Conservation (phyloP, 1,140 invertebrate species). For the Parasteatoda tepidariorum region DNA sequence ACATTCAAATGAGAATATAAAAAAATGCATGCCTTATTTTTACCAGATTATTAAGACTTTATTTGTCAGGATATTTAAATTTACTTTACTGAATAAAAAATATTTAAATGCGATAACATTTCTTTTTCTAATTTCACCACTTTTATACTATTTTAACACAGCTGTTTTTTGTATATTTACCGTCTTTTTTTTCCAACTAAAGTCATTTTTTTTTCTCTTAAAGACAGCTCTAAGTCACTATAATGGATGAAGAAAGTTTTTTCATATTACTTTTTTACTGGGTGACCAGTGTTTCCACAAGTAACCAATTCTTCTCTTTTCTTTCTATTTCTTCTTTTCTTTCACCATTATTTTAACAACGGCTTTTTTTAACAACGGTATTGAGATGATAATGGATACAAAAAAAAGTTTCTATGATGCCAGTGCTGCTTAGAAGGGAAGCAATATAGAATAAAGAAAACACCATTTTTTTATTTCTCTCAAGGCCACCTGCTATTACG, state of each 20-base stretch:
- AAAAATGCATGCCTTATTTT: too few relatives aligned
- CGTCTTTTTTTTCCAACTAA: background rate
- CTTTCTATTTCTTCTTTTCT: conserved; percentile 6
- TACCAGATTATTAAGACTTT: too few relatives aligned
- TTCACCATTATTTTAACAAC: too few relatives aligned
- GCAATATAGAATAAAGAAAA: background rate
- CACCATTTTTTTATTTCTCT: background rate
- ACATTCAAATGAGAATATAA: too few relatives aligned
- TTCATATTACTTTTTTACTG: conserved; percentile 23
- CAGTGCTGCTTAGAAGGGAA: conserved; percentile 12
- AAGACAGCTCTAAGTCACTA: conserved; percentile 28
- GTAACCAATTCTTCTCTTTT: conserved; percentile 13
- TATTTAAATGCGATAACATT: too few relatives aligned
- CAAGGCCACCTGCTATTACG: conserved; percentile 20
- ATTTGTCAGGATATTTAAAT: too few relatives aligned
- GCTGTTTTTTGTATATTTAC: too few relatives aligned
- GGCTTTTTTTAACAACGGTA: background rate
- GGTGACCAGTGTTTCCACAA: conserved; percentile 27
- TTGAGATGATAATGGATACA: conserved; percentile 34
- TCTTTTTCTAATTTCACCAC: too few relatives aligned
- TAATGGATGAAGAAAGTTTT: conserved; percentile 24
- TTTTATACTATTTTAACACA: too few relatives aligned
- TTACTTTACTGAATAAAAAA: too few relatives aligned
- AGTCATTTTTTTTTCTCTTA: background rate
- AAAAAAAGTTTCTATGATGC: background rate